These are phyloP conservation scores for Cheilosia soror DNA, from an alignment of 2,888 invertebrate species.

Conservation along the genomic window DNA sequence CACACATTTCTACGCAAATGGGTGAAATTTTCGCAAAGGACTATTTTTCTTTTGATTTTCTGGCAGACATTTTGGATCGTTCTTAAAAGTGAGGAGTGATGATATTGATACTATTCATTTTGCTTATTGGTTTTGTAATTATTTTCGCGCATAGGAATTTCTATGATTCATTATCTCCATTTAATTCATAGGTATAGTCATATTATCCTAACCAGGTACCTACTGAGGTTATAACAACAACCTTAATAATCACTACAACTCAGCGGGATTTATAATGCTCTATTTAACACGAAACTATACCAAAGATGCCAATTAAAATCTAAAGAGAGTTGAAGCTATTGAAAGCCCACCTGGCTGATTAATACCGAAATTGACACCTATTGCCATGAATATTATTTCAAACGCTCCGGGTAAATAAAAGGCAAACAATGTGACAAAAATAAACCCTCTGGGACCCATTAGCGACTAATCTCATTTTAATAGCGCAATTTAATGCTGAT, in stretches of 20 bases:
- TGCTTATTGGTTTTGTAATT: too few species aligned
- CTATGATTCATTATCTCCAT: too few species aligned
- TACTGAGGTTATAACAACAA: too few species aligned
- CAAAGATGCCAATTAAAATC: not conserved
- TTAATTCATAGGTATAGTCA: too few species aligned
- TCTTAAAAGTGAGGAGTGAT: too few species aligned
- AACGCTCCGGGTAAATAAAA: not conserved
- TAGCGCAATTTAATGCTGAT: constrained; percentile 20
- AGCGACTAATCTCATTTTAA: constrained; percentile 38
- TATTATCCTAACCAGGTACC: too few species aligned
- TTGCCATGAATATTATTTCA: not conserved
- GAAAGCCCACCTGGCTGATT: not conserved
- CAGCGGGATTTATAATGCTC: constrained; percentile 20
- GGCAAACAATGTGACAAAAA: not conserved
- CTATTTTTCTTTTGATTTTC: too few species aligned
- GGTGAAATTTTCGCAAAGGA: too few species aligned
- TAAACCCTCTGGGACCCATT: constrained; percentile 13
- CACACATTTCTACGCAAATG: too few species aligned
- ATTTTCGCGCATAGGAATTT: too few species aligned
- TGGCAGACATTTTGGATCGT: too few species aligned
- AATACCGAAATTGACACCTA: constrained; percentile 9
- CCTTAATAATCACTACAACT: not conserved
- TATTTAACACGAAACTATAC: not conserved
- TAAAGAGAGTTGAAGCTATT: not conserved
- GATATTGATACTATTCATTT: too few species aligned